Conservation (phyloP, 2,797 vertebrate species). For the Kryptopterus vitreolus region DNA sequence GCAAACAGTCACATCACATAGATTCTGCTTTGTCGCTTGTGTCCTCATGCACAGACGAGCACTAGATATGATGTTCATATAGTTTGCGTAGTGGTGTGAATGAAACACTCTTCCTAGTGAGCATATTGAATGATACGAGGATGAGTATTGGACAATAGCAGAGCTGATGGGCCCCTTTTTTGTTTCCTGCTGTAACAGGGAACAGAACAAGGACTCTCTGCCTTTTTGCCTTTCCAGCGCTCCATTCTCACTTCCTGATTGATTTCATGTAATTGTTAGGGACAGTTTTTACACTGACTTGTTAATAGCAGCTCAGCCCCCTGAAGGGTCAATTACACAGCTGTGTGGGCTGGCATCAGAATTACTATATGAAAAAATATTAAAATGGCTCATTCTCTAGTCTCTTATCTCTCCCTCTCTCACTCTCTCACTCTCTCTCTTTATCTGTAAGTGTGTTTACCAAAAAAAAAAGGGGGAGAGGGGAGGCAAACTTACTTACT, state of each 20-base stretch:
- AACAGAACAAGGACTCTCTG: slow-evolving; percentile 14
- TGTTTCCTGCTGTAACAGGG: slow-evolving; percentile 25
- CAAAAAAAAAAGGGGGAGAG: too few species aligned
- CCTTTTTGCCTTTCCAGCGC: slow-evolving; percentile 6
- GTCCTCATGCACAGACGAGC: background rate
- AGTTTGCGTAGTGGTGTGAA: background rate
- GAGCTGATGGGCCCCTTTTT: slow-evolving; percentile 36
- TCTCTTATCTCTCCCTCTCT: slow-evolving; percentile 13
- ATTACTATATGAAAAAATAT: slow-evolving; percentile 54
- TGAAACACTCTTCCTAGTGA: slow-evolving; percentile 21
- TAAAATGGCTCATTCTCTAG: slow-evolving; percentile 47
- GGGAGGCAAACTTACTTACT: too few species aligned
- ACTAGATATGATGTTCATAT: background rate
- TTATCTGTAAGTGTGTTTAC: slow-evolving; percentile 23
- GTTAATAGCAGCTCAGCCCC: slow-evolving; percentile 48
- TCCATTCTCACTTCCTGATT: slow-evolving; percentile 47
- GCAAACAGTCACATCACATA: background rate
- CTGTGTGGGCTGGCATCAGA: slow-evolving; percentile 48
- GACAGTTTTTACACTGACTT: slow-evolving; percentile 43
- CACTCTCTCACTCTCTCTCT: slow-evolving; percentile 3
- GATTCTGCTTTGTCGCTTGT: background rate
- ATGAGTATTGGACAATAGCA: slow-evolving; percentile 31
- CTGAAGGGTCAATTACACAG: slow-evolving; percentile 54
- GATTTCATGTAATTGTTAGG: slow-evolving; percentile 50
- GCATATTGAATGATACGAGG: background rate